Evolutionary conservation across 2,797 vertebrate species (phyloP).

Genomic region (Steatocranus sp.): DNA sequence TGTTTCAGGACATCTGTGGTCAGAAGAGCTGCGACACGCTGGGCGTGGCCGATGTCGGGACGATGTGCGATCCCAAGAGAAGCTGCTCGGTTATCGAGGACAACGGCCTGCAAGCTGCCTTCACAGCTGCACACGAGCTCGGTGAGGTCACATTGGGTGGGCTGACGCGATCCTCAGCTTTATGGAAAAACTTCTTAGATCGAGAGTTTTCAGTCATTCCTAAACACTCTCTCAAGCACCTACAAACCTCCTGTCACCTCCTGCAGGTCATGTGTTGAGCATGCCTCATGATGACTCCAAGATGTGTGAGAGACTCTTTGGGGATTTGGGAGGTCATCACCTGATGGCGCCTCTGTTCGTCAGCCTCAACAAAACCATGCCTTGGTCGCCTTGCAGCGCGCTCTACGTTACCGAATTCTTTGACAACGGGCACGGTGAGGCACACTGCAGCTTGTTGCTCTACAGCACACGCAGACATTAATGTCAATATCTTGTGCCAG

Average conservation of each 20-base stretch:
- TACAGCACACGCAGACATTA: not conserved
- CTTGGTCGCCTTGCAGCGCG: constrained; percentile 96
- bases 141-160: constrained; percentile 69
- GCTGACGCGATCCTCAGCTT: not conserved
- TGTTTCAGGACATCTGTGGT: constrained; percentile 88
- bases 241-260: not conserved
- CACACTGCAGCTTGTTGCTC: not conserved
- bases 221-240: not conserved
- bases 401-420: constrained; percentile 94
- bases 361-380: constrained; percentile 84
- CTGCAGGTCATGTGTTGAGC: constrained; percentile 91
- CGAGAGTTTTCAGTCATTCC: not conserved
- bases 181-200: not conserved
- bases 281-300: constrained; percentile 97
- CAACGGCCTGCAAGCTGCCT: constrained; percentile 90
- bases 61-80: constrained; percentile 93
- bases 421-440: constrained; percentile 89
- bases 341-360: constrained; percentile 91
- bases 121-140: constrained; percentile 93
- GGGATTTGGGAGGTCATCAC: constrained; percentile 81
- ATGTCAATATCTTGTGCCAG: not conserved
- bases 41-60: constrained; percentile 90
- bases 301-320: constrained; percentile 85
- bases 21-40: constrained; percentile 89
- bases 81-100: constrained; percentile 97